Conservation (phyloP, 2,888 invertebrate species). For the Phaedon cochleariae region DNA sequence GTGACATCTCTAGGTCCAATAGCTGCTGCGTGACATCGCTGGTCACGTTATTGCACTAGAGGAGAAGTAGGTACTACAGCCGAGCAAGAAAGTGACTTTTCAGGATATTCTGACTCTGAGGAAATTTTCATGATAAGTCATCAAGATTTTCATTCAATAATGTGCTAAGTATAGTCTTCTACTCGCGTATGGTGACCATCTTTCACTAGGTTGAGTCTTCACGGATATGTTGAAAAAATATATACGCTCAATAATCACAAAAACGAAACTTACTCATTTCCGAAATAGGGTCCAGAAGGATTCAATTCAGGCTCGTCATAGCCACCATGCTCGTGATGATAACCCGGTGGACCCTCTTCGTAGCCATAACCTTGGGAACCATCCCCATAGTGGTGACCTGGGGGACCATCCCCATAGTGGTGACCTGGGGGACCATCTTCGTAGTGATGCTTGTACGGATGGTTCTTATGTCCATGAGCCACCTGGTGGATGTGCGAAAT, state of each 20-base stretch:
- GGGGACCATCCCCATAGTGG: constrained; percentile 28
- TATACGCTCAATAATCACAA: neutral
- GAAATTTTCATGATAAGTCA: no score
- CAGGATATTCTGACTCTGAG: no score
- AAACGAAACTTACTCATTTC: constrained; percentile 33
- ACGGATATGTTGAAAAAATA: no score
- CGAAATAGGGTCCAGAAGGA: constrained; percentile 16
- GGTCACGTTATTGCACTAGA: no score
- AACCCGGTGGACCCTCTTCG: neutral
- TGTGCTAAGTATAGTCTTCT: no score
- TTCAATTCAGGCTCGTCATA: constrained; percentile 19
- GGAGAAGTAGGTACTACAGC: no score
- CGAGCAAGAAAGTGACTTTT: no score
- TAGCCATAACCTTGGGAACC: neutral
- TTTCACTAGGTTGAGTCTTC: no score
- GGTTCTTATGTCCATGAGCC: constrained; percentile 38
- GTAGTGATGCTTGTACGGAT: constrained; percentile 40
- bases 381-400: constrained; percentile 5
- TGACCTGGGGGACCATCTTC: constrained; percentile 32
- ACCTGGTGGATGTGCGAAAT: constrained; percentile 47
- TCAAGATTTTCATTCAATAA: no score
- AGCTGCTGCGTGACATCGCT: no score
- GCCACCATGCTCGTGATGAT: constrained; percentile 21
- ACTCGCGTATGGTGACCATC: no score
- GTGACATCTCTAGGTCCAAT: no score